Conservation (phyloP, 64 coral and sea anemone genomes). For the Astreopora myriophthalma region DNA sequence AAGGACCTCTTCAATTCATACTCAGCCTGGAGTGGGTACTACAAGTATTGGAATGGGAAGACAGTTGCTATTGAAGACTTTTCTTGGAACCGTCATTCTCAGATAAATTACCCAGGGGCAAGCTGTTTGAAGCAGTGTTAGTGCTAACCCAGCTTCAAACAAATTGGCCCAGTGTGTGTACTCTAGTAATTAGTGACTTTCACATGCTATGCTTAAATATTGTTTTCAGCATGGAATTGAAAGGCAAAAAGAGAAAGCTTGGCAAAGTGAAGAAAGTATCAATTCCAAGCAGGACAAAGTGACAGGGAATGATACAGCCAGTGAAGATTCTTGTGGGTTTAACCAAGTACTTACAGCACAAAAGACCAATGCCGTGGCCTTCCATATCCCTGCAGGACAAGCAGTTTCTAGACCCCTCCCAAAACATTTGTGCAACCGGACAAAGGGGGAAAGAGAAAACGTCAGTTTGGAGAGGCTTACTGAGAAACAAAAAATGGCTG, state of each 20-base stretch:
- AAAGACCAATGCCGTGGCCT: conserved; percentile 36
- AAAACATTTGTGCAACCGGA: conserved; percentile 37
- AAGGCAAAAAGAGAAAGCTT: neutral
- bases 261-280: neutral
- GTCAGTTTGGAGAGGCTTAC: conserved; percentile 32
- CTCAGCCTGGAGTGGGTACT: too few relatives aligned
- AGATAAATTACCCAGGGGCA: too few relatives aligned
- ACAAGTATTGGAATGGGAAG: too few relatives aligned
- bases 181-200: neutral
- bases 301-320: neutral
- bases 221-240: conserved; percentile 35
- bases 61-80: too few relatives aligned
- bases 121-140: too few relatives aligned
- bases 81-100: too few relatives aligned
- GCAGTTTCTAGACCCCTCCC: conserved; percentile 24
- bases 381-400: conserved; percentile 35
- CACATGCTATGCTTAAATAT: neutral
- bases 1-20: too few relatives aligned
- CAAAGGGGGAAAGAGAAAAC: conserved; percentile 1
- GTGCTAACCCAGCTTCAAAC: too few relatives aligned
- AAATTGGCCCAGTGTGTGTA: too few relatives aligned
- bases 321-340: neutral
- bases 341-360: neutral
- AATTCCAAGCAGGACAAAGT: neutral
- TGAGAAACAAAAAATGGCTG: conserved; percentile 59